These are phyloP conservation scores for Steinernema khuongi DNA, from an alignment of 1,140 invertebrate species.

Conservation along the genomic window DNA sequence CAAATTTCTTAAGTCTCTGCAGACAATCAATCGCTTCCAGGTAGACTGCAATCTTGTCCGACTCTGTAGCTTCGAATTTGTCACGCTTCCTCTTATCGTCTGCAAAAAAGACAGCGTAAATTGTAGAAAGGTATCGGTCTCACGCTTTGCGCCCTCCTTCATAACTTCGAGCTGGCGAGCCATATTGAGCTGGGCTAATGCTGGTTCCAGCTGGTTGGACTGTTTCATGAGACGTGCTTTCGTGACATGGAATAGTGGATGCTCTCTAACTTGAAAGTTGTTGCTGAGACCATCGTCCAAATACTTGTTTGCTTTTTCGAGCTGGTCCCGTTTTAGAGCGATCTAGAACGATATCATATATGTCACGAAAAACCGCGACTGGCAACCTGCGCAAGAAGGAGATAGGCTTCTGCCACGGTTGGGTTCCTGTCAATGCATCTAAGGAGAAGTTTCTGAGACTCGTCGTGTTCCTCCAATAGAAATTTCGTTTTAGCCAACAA, in stretches of 20 bases:
- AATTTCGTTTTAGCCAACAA: slow-evolving; percentile 75
- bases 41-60: slow-evolving; percentile 78
- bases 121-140: slow-evolving; percentile 6
- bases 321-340: slow-evolving; percentile 59
- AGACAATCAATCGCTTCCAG: slow-evolving; percentile 78
- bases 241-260: slow-evolving; percentile 81
- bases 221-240: slow-evolving; percentile 76
- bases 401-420: slow-evolving; percentile 16
- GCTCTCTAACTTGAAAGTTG: slow-evolving; percentile 75
- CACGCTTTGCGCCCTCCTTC: slow-evolving; percentile 22
- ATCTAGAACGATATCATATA: slow-evolving; percentile 61
- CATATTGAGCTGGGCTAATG: slow-evolving; percentile 70
- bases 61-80: slow-evolving; percentile 61
- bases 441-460: slow-evolving; percentile 62
- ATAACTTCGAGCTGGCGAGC: slow-evolving; percentile 66
- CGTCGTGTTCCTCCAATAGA: slow-evolving; percentile 70
- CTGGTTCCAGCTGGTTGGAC: slow-evolving; percentile 69
- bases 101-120: slow-evolving; percentile 12
- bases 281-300: slow-evolving; percentile 70
- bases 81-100: slow-evolving; percentile 25
- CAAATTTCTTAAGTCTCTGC: slow-evolving; percentile 67
- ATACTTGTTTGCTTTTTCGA: slow-evolving; percentile 73
- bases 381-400: slow-evolving; percentile 18
- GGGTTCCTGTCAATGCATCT: slow-evolving; percentile 20
- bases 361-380: slow-evolving; percentile 66